phyloP scores from a whole-genome alignment of 2,797 vertebrate genomes.

The Pteropus rufus region DNA sequence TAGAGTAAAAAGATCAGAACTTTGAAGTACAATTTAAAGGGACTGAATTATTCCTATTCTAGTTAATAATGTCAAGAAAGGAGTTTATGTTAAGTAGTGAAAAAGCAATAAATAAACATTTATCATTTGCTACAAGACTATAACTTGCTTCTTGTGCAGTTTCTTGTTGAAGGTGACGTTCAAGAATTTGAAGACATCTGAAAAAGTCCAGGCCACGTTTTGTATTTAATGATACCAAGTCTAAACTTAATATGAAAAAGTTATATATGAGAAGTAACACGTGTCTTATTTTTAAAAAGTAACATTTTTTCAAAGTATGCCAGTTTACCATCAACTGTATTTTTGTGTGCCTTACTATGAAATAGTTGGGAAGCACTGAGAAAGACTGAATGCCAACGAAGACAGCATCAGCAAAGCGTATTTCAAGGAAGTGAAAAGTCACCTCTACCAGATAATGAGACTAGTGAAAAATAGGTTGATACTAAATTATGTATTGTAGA shows the following conservation, averaged over 20 bases:
- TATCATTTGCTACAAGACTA: background rate
- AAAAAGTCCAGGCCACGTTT: background rate
- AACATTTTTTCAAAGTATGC: background rate
- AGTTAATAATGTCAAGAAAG: background rate
- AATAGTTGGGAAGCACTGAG: background rate
- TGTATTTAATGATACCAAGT: background rate
- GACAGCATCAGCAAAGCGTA: background rate
- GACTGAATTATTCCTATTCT: background rate
- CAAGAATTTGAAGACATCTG: background rate
- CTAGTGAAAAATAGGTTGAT: background rate
- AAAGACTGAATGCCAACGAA: background rate
- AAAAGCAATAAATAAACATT: background rate
- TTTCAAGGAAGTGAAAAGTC: background rate
- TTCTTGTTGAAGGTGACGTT: background rate
- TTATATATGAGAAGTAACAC: background rate
- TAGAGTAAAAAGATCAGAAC: background rate
- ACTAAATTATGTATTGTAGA: background rate
- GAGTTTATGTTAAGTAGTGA: background rate
- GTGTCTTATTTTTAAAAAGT: background rate
- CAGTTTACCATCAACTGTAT: background rate
- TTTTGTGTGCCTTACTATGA: background rate
- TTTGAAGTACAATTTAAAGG: slow-evolving; percentile 2
- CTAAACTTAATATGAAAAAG: slow-evolving; percentile 4
- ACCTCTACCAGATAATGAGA: background rate
- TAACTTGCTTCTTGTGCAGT: background rate